Percentiles rank a stretch among this genome's conserved stretches.
Evolutionary conservation across 1,140 invertebrate genomes (phyloP).

Genomic region (Dendrolimus kikuchii): DNA sequence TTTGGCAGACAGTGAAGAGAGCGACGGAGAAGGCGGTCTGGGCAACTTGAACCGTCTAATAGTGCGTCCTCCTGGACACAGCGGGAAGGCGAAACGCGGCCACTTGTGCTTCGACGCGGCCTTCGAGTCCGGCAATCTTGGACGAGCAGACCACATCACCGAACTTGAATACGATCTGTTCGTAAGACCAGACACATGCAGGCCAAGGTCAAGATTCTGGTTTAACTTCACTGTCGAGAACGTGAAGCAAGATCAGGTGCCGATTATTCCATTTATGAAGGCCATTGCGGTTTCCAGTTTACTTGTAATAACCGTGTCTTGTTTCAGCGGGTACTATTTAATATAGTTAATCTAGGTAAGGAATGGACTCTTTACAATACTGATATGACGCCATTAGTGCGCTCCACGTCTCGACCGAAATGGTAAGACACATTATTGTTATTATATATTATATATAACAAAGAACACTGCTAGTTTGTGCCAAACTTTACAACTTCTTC

Average conservation of each 20-base stretch:
- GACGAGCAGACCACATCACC: conserved; percentile 93
- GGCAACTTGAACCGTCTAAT: conserved; percentile 95
- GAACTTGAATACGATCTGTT: conserved; percentile 98
- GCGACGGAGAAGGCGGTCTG: conserved; percentile 93
- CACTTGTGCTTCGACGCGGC: conserved; percentile 98
- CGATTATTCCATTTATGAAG: too few relatives aligned
- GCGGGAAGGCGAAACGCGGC: conserved; percentile 93
- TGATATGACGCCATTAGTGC: conserved; percentile 95
- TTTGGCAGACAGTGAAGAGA: conserved; percentile 91
- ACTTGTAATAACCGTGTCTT: conserved; percentile 41
- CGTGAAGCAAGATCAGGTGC: conserved; percentile 90
- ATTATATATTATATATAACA: background rate
- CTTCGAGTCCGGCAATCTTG: conserved; percentile 97
- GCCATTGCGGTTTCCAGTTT: background rate
- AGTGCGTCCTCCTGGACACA: conserved; percentile 94
- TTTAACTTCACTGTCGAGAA: conserved; percentile 99
- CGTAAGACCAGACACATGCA: conserved; percentile 96
- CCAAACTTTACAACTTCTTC: too few relatives aligned
- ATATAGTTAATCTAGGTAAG: conserved; percentile 97
- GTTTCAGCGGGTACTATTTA: conserved; percentile 93
- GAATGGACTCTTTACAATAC: conserved; percentile 89
- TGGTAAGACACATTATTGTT: conserved; percentile 78
- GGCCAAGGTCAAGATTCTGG: conserved; percentile 94
- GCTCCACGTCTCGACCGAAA: conserved; percentile 90
- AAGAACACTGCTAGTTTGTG: too few relatives aligned